These are phyloP conservation scores for Cryptus viduatorius DNA, from an alignment of 2,888 invertebrate species.

Conservation along the genomic window DNA sequence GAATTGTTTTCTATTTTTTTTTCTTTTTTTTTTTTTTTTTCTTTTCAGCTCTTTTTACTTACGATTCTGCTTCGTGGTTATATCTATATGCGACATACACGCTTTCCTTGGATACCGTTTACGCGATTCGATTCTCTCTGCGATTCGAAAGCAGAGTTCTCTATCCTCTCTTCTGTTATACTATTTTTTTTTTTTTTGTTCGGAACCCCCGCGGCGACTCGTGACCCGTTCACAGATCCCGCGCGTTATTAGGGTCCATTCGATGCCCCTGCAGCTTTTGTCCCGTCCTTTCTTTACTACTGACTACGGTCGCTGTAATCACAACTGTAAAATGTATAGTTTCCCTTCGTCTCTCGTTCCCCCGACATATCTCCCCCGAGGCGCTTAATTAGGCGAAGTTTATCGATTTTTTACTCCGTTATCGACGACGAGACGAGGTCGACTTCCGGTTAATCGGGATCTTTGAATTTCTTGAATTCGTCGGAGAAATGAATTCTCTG, in stretches of 20 bases:
- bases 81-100: constrained; percentile 26
- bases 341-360: constrained; percentile 15
- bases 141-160: constrained; percentile 57
- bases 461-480: background rate
- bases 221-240: constrained; percentile 56
- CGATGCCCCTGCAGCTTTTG: constrained; percentile 28
- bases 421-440: constrained; percentile 19
- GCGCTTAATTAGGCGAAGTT: constrained; percentile 56
- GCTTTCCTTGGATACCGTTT: constrained; percentile 15
- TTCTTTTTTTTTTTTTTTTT: constrained; percentile 13
- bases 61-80: background rate
- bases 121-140: constrained; percentile 54
- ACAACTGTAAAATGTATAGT: constrained; percentile 18
- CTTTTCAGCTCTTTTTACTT: constrained; percentile 6
- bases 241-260: constrained; percentile 51
- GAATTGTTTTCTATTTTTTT: constrained; percentile 17
- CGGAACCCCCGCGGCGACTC: too few relatives aligned
- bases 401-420: constrained; percentile 11
- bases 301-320: background rate
- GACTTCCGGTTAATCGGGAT: background rate
- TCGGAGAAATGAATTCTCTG: background rate
- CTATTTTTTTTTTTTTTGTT: too few relatives aligned
- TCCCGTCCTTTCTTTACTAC: too few relatives aligned
- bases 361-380: constrained; percentile 31
- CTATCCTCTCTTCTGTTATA: background rate